Percentiles rank a stretch among this genome's conserved stretches.
Evolutionary conservation across 2,888 invertebrate genomes (phyloP).

Genomic region (Drosophila nr. medialis): DNA sequence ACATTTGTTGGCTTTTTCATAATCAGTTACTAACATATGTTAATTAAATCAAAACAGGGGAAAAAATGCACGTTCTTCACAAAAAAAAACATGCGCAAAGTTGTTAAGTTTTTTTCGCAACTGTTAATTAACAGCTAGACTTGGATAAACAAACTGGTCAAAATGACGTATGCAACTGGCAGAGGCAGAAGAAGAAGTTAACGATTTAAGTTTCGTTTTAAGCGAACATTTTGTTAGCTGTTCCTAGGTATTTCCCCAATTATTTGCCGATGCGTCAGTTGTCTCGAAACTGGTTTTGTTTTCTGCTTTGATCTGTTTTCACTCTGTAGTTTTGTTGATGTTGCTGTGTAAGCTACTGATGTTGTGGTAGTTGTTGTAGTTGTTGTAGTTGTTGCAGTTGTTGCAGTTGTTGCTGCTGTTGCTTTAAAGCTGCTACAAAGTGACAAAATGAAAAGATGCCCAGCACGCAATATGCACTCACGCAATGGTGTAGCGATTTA

Average conservation of each 20-base stretch:
- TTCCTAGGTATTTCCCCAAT: constrained; percentile 56
- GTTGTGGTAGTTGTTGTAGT: neutral
- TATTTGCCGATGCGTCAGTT: constrained; percentile 48
- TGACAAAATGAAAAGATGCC: neutral
- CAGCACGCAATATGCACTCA: neutral
- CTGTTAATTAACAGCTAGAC: neutral
- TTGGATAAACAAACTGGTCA: neutral
- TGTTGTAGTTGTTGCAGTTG: neutral
- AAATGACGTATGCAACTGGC: neutral
- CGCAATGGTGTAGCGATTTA: constrained; percentile 14
- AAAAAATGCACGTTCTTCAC: neutral
- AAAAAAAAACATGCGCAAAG: neutral
- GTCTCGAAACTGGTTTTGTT: constrained; percentile 14
- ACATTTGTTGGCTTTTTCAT: neutral
- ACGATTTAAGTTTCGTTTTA: neutral
- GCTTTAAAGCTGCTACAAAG: neutral
- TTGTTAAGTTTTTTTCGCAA: neutral
- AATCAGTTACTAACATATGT: constrained; percentile 9
- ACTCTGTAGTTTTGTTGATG: neutral
- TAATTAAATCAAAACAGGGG: constrained; percentile 12
- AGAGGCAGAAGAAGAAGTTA: neutral
- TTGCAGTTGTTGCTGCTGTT: neutral
- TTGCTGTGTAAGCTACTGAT: neutral
- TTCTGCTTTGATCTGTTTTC: constrained; percentile 3
- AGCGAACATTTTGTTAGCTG: neutral